Percentiles rank a stretch among this genome's conserved stretches.
These are phyloP conservation scores for Molossus molossus DNA, from an alignment of 2,797 vertebrate genomes.

Conservation along the genomic window DNA sequence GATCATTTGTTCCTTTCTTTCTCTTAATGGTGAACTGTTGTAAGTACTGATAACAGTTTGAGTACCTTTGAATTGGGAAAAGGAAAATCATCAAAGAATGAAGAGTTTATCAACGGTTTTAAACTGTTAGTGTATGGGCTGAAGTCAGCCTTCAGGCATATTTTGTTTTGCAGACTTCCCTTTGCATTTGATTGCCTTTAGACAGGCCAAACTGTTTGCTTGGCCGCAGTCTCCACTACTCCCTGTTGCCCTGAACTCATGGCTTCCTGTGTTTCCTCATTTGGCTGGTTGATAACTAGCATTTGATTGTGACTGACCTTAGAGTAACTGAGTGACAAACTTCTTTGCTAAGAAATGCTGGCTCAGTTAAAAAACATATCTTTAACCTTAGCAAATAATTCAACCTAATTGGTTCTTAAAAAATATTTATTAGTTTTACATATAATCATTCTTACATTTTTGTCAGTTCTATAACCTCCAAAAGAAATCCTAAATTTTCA, in stretches of 20 bases:
- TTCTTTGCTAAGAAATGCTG: not conserved
- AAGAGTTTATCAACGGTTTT: not conserved
- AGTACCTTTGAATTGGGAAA: conserved; percentile 16
- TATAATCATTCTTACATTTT: conserved; percentile 25
- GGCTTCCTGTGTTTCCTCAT: not conserved
- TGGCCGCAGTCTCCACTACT: not conserved
- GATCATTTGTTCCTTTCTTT: conserved; percentile 14
- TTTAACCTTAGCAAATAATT: conserved; percentile 51
- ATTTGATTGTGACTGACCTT: not conserved
- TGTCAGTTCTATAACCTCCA: conserved; percentile 23
- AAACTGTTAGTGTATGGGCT: not conserved
- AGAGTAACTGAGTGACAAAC: not conserved
- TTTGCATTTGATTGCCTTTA: not conserved
- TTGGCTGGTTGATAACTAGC: not conserved
- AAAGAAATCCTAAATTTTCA: conserved; percentile 27
- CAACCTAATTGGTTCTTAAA: conserved; percentile 19
- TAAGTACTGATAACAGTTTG: not conserved
- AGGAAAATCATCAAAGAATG: not conserved
- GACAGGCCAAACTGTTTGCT: not conserved
- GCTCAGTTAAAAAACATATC: conserved; percentile 24
- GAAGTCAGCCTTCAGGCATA: not conserved
- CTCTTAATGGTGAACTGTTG: not conserved
- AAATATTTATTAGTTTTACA: not conserved
- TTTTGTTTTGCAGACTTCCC: not conserved
- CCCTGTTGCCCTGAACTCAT: not conserved